phyloP scores from a whole-genome alignment of 2,888 invertebrate genomes.

The Brenthis ino region DNA sequence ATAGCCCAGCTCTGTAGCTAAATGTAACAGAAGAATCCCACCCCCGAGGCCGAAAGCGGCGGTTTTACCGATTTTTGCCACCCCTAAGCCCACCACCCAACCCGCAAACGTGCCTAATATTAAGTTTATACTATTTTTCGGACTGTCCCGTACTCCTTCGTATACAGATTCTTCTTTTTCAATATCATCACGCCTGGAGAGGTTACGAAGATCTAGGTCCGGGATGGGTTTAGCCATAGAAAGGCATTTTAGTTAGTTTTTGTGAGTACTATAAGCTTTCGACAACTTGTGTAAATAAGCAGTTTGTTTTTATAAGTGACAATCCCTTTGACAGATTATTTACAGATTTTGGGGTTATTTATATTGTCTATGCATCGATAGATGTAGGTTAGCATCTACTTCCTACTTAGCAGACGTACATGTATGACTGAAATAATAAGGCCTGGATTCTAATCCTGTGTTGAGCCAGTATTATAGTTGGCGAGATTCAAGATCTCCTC shows the following conservation, averaged over 20 bases:
- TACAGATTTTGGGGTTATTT: no score
- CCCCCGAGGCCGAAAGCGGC: conserved; percentile 95
- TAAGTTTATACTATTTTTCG: conserved; percentile 57
- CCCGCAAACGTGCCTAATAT: conserved; percentile 63
- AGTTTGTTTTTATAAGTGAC: not conserved
- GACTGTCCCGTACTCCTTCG: conserved; percentile 47
- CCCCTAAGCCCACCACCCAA: conserved; percentile 88
- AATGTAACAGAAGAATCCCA: conserved; percentile 91
- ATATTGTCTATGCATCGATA: no score
- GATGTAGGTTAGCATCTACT: no score
- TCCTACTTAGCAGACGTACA: no score
- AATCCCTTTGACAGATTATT: no score
- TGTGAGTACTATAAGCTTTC: not conserved
- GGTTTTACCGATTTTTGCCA: conserved; percentile 92
- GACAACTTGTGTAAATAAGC: not conserved
- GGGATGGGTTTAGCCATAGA: conserved; percentile 66
- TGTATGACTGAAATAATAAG: no score
- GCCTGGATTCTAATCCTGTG: no score
- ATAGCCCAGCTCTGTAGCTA: conserved; percentile 94
- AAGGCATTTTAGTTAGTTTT: conserved; percentile 41
- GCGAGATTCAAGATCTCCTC: no score
- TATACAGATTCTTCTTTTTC: conserved; percentile 51
- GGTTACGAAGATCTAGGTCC: conserved; percentile 49
- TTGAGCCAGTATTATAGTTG: no score
- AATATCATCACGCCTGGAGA: conserved; percentile 46